These are phyloP conservation scores for Babyrousa celebensis DNA, from an alignment of 2,797 vertebrate genomes.

Conservation along the genomic window DNA sequence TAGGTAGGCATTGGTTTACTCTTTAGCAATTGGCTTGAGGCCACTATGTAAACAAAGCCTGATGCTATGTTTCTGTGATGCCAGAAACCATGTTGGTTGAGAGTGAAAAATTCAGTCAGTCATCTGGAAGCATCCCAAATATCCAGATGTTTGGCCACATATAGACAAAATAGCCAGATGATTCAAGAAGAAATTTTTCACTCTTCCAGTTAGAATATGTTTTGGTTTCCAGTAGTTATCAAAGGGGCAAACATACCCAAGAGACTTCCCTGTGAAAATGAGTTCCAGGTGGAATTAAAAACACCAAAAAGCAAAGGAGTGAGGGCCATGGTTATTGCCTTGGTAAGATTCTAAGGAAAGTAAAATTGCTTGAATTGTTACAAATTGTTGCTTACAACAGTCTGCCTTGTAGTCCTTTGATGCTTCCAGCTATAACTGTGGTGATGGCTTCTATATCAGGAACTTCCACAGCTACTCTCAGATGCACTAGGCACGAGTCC, in stretches of 20 bases:
- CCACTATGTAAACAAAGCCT: constrained; percentile 76
- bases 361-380: not conserved
- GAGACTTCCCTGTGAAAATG: constrained; percentile 59
- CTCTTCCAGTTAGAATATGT: constrained; percentile 52
- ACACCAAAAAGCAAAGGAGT: not conserved
- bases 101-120: constrained; percentile 77
- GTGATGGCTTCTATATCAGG: not conserved
- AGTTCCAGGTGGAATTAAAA: constrained; percentile 71
- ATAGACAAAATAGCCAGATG: constrained; percentile 74
- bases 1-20: constrained; percentile 21
- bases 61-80: constrained; percentile 44
- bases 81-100: constrained; percentile 70
- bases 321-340: not conserved
- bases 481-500: not conserved
- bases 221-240: constrained; percentile 66
- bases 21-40: constrained; percentile 49
- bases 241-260: constrained; percentile 49
- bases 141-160: constrained; percentile 82
- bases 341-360: not conserved
- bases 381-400: not conserved
- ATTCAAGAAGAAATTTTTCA: constrained; percentile 66
- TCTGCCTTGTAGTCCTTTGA: not conserved
- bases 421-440: not conserved
- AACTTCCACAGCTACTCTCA: not conserved
- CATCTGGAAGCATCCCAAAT: constrained; percentile 74